These are phyloP conservation scores for Himalopsyche anomala DNA, from an alignment of 2,888 invertebrate species.

Conservation along the genomic window DNA sequence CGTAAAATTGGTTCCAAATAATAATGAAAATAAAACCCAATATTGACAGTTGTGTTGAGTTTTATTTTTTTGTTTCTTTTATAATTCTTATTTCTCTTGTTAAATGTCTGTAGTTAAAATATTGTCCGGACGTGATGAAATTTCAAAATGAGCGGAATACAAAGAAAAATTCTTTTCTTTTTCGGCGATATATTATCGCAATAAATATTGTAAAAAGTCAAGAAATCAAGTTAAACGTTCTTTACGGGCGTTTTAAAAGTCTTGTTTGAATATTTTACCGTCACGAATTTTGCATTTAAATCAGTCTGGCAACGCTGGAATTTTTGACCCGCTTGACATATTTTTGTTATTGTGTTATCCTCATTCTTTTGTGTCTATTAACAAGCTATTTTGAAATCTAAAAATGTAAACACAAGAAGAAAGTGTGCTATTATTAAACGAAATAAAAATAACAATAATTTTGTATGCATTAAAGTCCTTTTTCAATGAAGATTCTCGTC, in stretches of 20 bases:
- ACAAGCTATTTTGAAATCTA: no score
- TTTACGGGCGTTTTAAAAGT: constrained; percentile 8
- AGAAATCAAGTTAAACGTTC: background rate
- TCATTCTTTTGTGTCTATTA: background rate
- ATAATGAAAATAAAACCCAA: no score
- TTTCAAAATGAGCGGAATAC: background rate
- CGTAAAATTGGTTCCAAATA: no score
- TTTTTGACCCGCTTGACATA: background rate
- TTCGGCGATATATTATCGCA: background rate
- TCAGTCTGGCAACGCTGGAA: constrained; percentile 17
- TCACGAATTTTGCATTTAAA: background rate
- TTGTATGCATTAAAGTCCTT: no score
- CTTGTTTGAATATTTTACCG: constrained; percentile 7
- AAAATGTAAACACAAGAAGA: no score
- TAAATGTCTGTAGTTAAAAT: background rate
- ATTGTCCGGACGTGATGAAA: background rate
- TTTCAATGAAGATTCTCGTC: no score
- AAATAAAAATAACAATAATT: no score
- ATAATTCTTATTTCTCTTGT: no score
- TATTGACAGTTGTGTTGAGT: no score
- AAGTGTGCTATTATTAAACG: no score
- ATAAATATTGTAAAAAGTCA: background rate
- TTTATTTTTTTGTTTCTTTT: no score
- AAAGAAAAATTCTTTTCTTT: background rate
- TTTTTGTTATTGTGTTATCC: background rate